Conservation (phyloP, 2,888 invertebrate species). For the Cryptocephalus moraei region DNA sequence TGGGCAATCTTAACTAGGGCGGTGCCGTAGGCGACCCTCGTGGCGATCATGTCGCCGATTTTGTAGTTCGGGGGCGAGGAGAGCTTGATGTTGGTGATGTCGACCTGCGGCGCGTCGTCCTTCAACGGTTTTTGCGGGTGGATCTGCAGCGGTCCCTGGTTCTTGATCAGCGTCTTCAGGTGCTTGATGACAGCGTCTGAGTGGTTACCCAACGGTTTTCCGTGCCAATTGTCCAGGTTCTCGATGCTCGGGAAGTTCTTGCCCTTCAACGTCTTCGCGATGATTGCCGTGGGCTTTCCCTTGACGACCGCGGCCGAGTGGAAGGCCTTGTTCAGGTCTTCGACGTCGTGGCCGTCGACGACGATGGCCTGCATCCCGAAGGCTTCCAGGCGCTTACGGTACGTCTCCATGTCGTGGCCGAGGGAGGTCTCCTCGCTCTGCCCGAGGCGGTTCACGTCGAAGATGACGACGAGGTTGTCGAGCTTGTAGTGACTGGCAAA, state of each 20-base stretch:
- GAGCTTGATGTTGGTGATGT: slow-evolving; percentile 62
- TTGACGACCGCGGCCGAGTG: slow-evolving; percentile 63
- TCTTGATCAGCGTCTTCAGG: slow-evolving; percentile 56
- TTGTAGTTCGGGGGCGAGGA: slow-evolving; percentile 77
- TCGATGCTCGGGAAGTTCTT: slow-evolving; percentile 83
- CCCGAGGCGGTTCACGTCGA: slow-evolving; percentile 94
- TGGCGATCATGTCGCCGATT: slow-evolving; percentile 67
- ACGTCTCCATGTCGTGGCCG: slow-evolving; percentile 83
- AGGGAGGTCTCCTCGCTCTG: slow-evolving; percentile 94
- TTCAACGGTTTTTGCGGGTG: slow-evolving; percentile 53
- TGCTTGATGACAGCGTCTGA: slow-evolving; percentile 60
- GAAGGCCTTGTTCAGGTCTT: slow-evolving; percentile 82
- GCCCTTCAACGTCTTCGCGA: slow-evolving; percentile 96
- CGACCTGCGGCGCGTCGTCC: slow-evolving; percentile 60
- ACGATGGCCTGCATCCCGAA: slow-evolving; percentile 88
- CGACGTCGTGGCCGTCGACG: slow-evolving; percentile 94
- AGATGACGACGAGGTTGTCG: slow-evolving; percentile 93
- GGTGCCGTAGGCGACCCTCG: slow-evolving; percentile 88
- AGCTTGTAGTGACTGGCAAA: slow-evolving; percentile 92
- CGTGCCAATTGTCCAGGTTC: slow-evolving; percentile 94
- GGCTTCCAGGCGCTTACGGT: slow-evolving; percentile 73
- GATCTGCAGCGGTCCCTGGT: slow-evolving; percentile 51
- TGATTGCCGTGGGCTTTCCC: slow-evolving; percentile 82
- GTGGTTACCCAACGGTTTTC: slow-evolving; percentile 85
- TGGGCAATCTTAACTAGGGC: slow-evolving; percentile 82